Evolutionary conservation across 2,888 invertebrate genomes (phyloP).

Genomic region (Drymonia ruficornis): DNA sequence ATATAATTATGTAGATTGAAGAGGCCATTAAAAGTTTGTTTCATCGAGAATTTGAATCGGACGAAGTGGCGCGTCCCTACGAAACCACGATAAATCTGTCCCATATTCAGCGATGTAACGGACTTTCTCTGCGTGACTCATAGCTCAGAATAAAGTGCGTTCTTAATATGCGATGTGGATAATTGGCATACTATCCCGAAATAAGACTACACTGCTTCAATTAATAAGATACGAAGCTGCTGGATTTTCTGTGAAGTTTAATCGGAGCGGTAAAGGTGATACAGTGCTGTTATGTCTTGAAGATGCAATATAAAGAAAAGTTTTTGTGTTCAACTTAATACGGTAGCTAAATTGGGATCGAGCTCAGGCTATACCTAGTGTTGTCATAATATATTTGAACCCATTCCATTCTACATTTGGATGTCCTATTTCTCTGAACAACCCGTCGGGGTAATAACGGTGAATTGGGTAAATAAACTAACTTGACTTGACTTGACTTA

Average conservation of each 20-base stretch:
- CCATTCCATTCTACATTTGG: too few relatives aligned
- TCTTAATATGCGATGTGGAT: constrained; percentile 81
- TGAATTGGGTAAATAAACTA: too few relatives aligned
- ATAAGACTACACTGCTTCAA: constrained; percentile 60
- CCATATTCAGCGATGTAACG: constrained; percentile 84
- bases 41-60: constrained; percentile 32
- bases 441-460: too few relatives aligned
- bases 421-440: too few relatives aligned
- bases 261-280: neutral
- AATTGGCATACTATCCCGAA: constrained; percentile 78
- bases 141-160: constrained; percentile 78
- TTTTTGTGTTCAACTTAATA: too few relatives aligned
- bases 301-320: too few relatives aligned
- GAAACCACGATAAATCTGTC: constrained; percentile 82
- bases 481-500: too few relatives aligned
- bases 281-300: too few relatives aligned
- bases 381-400: too few relatives aligned
- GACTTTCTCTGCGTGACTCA: constrained; percentile 81
- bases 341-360: too few relatives aligned
- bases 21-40: neutral
- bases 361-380: too few relatives aligned
- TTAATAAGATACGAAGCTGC: constrained; percentile 13
- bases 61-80: constrained; percentile 51
- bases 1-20: too few relatives aligned
- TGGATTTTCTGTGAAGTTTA: neutral